Evolutionary conservation across 1,140 invertebrate species (phyloP).

Genomic region (Drosophila sp.): DNA sequence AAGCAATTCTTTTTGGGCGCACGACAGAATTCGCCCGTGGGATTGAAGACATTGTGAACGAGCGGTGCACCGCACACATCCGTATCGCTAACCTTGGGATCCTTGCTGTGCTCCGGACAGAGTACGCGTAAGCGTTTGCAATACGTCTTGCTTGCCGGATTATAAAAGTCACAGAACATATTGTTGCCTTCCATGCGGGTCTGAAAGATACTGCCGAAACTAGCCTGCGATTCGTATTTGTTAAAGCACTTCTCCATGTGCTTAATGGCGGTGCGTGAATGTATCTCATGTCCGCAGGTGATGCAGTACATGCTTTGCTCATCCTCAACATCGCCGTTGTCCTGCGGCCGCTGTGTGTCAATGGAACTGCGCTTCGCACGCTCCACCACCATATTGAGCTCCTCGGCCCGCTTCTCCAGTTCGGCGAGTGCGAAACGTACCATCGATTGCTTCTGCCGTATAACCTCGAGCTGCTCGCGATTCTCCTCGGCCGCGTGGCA

Average conservation of each 20-base stretch:
- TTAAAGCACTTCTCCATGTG: constrained; percentile 98
- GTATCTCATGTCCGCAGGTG: constrained; percentile 97
- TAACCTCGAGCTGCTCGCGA: constrained; percentile 91
- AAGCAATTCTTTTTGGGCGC: constrained; percentile 96
- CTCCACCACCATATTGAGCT: constrained; percentile 93
- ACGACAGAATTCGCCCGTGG: constrained; percentile 88
- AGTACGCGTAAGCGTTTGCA: constrained; percentile 97
- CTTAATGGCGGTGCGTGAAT: constrained; percentile 93
- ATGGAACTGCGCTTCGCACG: constrained; percentile 89
- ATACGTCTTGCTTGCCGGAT: constrained; percentile 95
- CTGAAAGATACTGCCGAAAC: constrained; percentile 97
- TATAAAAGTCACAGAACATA: constrained; percentile 99
- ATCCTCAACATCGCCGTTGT: constrained; percentile 87
- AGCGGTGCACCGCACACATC: constrained; percentile 97
- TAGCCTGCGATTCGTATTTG: constrained; percentile 98
- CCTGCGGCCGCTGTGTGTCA: constrained; percentile 87
- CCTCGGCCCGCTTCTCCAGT: constrained; percentile 90
- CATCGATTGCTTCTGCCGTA: constrained; percentile 91
- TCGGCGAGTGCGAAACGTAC: constrained; percentile 91
- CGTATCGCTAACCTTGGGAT: constrained; percentile 93
- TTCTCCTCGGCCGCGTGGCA: constrained; percentile 95
- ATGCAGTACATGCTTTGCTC: constrained; percentile 97
- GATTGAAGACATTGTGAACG: constrained; percentile 92
- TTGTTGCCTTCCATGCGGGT: constrained; percentile 96
- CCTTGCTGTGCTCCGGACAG: constrained; percentile 99